Percentiles rank a stretch among this genome's conserved stretches.
phyloP scores from a whole-genome alignment of 2,113 vertebrate species.

The Oreochromis tanganicae region DNA sequence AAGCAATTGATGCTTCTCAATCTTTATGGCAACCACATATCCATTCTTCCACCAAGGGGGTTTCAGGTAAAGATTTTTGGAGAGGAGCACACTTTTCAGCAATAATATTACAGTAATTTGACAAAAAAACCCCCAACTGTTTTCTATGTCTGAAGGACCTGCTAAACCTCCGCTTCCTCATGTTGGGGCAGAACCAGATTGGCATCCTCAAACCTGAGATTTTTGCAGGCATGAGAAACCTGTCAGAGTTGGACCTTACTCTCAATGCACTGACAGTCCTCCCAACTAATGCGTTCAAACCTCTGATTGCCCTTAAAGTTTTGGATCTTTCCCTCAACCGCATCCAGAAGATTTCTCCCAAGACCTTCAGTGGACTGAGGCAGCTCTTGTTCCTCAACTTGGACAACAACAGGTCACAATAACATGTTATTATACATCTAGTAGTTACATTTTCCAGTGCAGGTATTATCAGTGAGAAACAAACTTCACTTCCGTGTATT shows the following conservation, averaged over 20 bases:
- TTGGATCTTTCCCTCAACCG: constrained; percentile 72
- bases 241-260: constrained; percentile 73
- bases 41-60: constrained; percentile 49
- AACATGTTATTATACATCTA: background rate
- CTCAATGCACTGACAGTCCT: constrained; percentile 61
- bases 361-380: constrained; percentile 68
- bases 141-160: constrained; percentile 55
- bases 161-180: constrained; percentile 73
- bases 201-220: constrained; percentile 57
- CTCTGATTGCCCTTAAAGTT: constrained; percentile 71
- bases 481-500: background rate
- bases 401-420: constrained; percentile 70
- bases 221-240: constrained; percentile 70
- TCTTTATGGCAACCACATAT: constrained; percentile 71
- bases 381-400: constrained; percentile 75
- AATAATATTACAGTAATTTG: background rate
- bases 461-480: background rate
- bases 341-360: constrained; percentile 66
- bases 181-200: constrained; percentile 76
- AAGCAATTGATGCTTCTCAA: constrained; percentile 70
- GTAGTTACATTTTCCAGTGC: background rate
- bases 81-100: background rate
- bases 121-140: background rate
- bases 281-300: constrained; percentile 66
- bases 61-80: constrained; percentile 53